Base-by-base conservation (phyloP, 2,797 vertebrate genomes). In the Meriones psammophilus region DNA sequence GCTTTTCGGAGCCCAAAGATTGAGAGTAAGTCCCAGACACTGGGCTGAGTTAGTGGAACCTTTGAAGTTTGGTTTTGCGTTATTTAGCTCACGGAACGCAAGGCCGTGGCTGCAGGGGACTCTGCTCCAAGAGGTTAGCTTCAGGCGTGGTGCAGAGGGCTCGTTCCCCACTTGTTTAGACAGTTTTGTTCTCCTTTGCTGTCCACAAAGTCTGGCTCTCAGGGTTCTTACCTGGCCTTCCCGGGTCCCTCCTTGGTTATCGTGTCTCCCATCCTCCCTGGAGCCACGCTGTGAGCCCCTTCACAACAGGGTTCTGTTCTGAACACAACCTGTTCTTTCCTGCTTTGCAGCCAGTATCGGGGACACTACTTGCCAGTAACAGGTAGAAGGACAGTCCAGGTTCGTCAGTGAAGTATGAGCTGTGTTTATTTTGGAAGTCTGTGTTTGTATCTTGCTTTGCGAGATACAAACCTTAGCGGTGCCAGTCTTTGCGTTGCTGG, bases 401-500 rank as follows among this genome's bases (percentile, higher is more conserved):
- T 60, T 85, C 79, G 42, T 86, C 69, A 92, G 15, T 62, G 71
- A 85, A 58, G 39, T 62, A 54, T 24, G 42, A 76, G 36, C 62
- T 46, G 22, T 74, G 77, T 92, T 94, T 94, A 86, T 92, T 92
- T 95, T 73, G 69, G 39, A 46, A 81, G n/a, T n/a, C 20, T 3
- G 79, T 77, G 54, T 95, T 97, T 97, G 90, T 15, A 0, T 81
- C 92, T 97, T 89, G n/a, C 79, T 76, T n/a, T n/a, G n/a, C n/a
- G n/a, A n/a, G n/a, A n/a, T n/a, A n/a, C n/a, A n/a, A n/a, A n/a
- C n/a, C n/a, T n/a, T n/a, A n/a, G n/a, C n/a, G 7, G 60, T 18
- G 50, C 87, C 89, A 50, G 66, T 71, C 88, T 92, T 97, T 88
- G 58, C 56, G 7, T 81, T 88, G 69, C 46, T 93, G 77, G 66